phyloP scores from a whole-genome alignment of 2,113 vertebrate genomes.

The Collichthys lucidus region DNA sequence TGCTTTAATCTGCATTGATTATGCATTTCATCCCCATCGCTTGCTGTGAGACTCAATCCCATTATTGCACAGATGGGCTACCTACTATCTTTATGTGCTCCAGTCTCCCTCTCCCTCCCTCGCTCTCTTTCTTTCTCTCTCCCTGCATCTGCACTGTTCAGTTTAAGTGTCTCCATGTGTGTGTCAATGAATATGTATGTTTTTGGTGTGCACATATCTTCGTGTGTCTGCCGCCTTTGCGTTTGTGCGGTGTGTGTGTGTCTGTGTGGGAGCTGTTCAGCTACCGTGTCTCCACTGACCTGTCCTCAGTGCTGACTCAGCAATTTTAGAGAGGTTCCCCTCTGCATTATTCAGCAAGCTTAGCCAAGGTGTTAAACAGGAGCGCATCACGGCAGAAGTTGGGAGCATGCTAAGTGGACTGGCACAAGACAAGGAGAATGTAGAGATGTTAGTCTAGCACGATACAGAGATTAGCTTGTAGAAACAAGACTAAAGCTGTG shows the following conservation, averaged over 20 bases:
- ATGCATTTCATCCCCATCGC: conserved; percentile 47
- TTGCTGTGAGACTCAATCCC: background rate
- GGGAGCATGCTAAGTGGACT: conserved; percentile 63
- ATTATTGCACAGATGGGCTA: conserved; percentile 21
- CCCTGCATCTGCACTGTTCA: background rate
- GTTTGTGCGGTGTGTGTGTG: conserved; percentile 13
- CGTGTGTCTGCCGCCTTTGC: conserved; percentile 24
- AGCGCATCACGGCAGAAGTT: conserved; percentile 62
- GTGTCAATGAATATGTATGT: conserved; percentile 9
- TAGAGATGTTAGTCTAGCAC: conserved; percentile 34
- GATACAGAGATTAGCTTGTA: conserved; percentile 39
- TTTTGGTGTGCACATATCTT: background rate
- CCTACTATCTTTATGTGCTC: background rate
- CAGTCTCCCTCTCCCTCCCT: background rate
- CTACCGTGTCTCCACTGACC: conserved; percentile 64
- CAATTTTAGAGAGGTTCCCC: conserved; percentile 28
- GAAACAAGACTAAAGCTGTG: conserved; percentile 26
- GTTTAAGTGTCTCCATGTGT: background rate
- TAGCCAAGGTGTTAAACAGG: conserved; percentile 75
- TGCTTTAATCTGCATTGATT: conserved; percentile 59
- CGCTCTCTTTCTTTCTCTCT: background rate
- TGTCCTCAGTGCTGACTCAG: conserved; percentile 77
- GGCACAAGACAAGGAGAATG: conserved; percentile 34
- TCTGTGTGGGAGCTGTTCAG: conserved; percentile 51
- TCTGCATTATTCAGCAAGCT: conserved; percentile 77